phyloP scores from a whole-genome alignment of 1,140 invertebrate species.

The Papilio glaucus region DNA sequence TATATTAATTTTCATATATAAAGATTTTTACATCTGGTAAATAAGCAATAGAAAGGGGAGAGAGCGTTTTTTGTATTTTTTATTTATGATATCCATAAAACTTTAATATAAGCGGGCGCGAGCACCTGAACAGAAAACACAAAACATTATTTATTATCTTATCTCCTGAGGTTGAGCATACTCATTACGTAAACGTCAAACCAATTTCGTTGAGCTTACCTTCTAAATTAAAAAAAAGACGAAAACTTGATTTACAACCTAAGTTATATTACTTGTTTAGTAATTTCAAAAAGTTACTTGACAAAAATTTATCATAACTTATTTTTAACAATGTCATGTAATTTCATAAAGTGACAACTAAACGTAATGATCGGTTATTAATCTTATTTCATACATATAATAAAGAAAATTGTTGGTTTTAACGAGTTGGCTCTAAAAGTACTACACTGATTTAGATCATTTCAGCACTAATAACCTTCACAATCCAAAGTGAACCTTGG shows the following conservation, averaged over 20 bases:
- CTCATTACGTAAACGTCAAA: slow-evolving; percentile 21
- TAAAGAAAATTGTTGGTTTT: too few species aligned
- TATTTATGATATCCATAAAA: slow-evolving; percentile 14
- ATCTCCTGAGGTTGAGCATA: slow-evolving; percentile 18
- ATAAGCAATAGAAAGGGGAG: background rate
- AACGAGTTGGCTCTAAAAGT: too few species aligned
- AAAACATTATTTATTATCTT: slow-evolving; percentile 13
- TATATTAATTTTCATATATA: background rate
- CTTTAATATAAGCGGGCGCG: slow-evolving; percentile 17
- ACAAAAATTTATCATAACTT: background rate
- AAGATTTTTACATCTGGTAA: slow-evolving; percentile 1
- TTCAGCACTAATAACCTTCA: too few species aligned
- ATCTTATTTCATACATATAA: too few species aligned
- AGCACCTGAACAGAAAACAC: slow-evolving; percentile 22
- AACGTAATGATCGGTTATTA: too few species aligned
- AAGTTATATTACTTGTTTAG: background rate
- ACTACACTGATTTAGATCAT: too few species aligned
- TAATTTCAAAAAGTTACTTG: background rate
- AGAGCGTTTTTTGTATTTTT: slow-evolving; percentile 11
- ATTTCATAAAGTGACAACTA: too few species aligned
- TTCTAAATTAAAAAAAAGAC: slow-evolving; percentile 16
- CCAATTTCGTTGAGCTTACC: slow-evolving; percentile 14
- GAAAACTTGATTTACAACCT: slow-evolving; percentile 14
- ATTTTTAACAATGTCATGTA: too few species aligned
- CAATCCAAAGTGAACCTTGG: too few species aligned